phyloP scores from a whole-genome alignment of 2,797 vertebrate genomes.

The Mallotus villosus region DNA sequence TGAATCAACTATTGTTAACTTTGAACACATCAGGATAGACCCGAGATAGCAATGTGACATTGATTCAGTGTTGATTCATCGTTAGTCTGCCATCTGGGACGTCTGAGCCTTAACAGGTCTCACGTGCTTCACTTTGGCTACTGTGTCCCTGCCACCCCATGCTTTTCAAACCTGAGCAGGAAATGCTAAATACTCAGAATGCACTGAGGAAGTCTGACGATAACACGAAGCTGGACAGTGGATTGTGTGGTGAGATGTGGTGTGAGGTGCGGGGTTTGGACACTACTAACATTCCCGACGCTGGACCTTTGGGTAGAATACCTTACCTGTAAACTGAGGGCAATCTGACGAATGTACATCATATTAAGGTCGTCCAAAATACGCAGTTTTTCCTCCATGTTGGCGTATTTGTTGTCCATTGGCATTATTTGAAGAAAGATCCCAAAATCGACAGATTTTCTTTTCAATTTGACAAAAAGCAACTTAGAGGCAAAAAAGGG shows the following conservation, averaged over 20 bases:
- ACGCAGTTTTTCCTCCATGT: slow-evolving; percentile 90
- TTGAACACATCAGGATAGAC: neutral
- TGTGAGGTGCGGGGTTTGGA: neutral
- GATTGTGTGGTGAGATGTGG: neutral
- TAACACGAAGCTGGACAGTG: neutral
- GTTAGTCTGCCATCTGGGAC: no score
- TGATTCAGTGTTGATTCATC: no score
- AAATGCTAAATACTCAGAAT: neutral
- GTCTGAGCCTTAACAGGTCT: neutral
- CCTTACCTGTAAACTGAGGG: slow-evolving; percentile 90
- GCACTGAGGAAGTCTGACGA: neutral
- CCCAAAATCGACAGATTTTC: slow-evolving; percentile 19
- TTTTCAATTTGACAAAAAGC: neutral
- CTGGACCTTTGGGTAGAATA: neutral
- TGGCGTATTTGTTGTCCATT: slow-evolving; percentile 70
- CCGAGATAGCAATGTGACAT: neutral
- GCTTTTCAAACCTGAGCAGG: neutral
- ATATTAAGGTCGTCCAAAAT: slow-evolving; percentile 96
- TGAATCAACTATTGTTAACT: neutral
- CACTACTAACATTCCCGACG: neutral
- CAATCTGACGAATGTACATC: slow-evolving; percentile 97
- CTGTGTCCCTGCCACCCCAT: neutral
- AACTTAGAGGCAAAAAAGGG: neutral
- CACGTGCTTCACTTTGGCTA: neutral
- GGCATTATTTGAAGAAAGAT: slow-evolving; percentile 65